phyloP scores from a whole-genome alignment of 2,888 invertebrate genomes.

The Acanthacorydalis orientalis region DNA sequence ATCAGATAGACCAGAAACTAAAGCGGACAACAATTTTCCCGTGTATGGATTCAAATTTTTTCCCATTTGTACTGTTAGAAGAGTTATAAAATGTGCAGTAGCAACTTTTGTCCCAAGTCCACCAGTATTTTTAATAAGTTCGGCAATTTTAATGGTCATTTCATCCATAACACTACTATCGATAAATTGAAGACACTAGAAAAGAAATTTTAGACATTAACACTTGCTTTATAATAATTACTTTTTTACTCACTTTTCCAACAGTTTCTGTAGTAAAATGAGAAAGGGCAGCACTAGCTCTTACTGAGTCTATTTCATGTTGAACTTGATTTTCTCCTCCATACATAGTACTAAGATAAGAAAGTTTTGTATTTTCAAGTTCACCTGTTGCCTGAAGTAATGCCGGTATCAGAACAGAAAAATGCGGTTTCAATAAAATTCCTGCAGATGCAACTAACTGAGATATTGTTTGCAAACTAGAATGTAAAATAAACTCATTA shows the following conservation, averaged over 20 bases:
- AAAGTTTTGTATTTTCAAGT: slow-evolving; percentile 61
- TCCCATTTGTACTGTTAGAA: slow-evolving; percentile 36
- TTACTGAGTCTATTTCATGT: slow-evolving; percentile 59
- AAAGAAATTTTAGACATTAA: slow-evolving; percentile 2
- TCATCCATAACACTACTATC: slow-evolving; percentile 61
- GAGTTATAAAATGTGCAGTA: slow-evolving; percentile 59
- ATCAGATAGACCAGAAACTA: slow-evolving; percentile 67
- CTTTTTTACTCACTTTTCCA: slow-evolving; percentile 40
- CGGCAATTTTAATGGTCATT: slow-evolving; percentile 64
- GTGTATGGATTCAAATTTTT: slow-evolving; percentile 39
- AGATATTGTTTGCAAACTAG: slow-evolving; percentile 67
- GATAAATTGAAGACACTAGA: slow-evolving; percentile 49
- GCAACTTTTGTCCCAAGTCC: slow-evolving; percentile 75
- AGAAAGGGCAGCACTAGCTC: slow-evolving; percentile 65
- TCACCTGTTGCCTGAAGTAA: slow-evolving; percentile 76
- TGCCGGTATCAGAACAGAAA: slow-evolving; percentile 65
- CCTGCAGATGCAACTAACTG: slow-evolving; percentile 73
- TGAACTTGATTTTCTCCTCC: slow-evolving; percentile 52
- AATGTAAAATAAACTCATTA: slow-evolving; percentile 4
- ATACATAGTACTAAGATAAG: slow-evolving; percentile 56
- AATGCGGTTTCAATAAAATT: slow-evolving; percentile 59
- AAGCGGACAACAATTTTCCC: slow-evolving; percentile 41
- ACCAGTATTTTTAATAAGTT: slow-evolving; percentile 61
- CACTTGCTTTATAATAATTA: background rate
- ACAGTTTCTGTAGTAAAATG: slow-evolving; percentile 82